These are phyloP conservation scores for Drosophila parabipectinata DNA, from an alignment of 1,140 invertebrate genomes.

Conservation along the genomic window DNA sequence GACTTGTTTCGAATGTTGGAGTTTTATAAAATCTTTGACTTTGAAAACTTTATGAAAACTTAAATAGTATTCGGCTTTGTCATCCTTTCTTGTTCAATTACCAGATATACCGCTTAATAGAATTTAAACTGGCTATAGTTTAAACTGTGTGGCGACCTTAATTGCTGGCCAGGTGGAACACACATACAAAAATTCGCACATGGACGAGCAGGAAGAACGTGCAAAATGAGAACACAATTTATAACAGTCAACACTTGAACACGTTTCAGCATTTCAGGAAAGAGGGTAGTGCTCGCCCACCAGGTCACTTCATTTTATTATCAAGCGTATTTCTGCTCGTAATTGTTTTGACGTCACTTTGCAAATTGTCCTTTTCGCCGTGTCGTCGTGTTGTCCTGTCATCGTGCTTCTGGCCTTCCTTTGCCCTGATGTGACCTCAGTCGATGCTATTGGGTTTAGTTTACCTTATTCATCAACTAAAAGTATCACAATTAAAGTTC, in stretches of 20 bases:
- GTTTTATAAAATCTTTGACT: no score
- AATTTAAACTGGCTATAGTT: neutral
- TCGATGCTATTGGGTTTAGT: constrained; percentile 24
- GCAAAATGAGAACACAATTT: constrained; percentile 73
- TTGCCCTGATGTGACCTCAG: constrained; percentile 8
- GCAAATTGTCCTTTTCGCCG: constrained; percentile 70
- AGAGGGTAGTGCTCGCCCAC: constrained; percentile 6
- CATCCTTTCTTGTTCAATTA: neutral
- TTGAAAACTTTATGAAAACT: no score
- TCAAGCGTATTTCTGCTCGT: constrained; percentile 78
- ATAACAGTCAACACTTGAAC: constrained; percentile 81
- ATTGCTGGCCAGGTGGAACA: constrained; percentile 75
- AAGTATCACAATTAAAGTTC: constrained; percentile 60
- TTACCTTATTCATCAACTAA: constrained; percentile 65
- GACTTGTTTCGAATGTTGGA: no score
- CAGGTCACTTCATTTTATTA: constrained; percentile 77
- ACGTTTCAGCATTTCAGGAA: constrained; percentile 67
- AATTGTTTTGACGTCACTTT: constrained; percentile 80
- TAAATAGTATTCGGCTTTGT: neutral
- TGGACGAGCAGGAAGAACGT: constrained; percentile 12
- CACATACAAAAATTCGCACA: constrained; percentile 58
- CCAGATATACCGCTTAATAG: neutral
- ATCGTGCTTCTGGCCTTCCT: neutral
- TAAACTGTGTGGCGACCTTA: constrained; percentile 53
- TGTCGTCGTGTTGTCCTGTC: neutral